These are phyloP conservation scores for Neria commutata DNA, from an alignment of 2,888 invertebrate species.

Conservation along the genomic window DNA sequence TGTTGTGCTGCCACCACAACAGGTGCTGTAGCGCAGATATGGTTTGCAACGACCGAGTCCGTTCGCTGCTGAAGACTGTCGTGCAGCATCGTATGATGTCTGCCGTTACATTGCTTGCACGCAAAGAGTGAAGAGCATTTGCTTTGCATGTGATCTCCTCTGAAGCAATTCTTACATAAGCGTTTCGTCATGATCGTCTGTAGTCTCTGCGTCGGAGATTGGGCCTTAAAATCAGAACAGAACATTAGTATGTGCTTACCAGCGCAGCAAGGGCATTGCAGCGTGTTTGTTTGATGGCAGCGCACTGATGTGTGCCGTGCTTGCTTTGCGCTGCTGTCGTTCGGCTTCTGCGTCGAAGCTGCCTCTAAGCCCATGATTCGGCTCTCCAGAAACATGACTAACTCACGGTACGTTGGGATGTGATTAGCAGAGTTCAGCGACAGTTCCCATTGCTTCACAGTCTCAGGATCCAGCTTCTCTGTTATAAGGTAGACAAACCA, in stretches of 20 bases:
- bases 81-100: no score
- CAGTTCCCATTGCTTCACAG: slow-evolving; percentile 25
- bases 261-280: slow-evolving; percentile 15
- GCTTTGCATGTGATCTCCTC: no score
- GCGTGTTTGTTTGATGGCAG: slow-evolving; percentile 16
- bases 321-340: background rate
- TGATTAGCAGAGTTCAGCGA: slow-evolving; percentile 15
- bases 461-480: slow-evolving; percentile 22
- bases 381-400: slow-evolving; percentile 18
- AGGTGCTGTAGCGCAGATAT: no score
- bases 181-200: no score
- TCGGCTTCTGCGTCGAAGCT: slow-evolving; percentile 1
- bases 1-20: no score
- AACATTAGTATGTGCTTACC: slow-evolving; percentile 24
- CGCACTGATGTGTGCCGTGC: no score
- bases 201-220: slow-evolving; percentile 8
- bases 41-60: no score
- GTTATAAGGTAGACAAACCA: slow-evolving; percentile 25
- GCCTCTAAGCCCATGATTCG: slow-evolving; percentile 23
- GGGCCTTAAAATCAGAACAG: slow-evolving; percentile 16
- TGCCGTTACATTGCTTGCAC: no score
- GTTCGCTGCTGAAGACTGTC: no score
- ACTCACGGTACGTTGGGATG: slow-evolving; percentile 13
- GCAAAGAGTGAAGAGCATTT: no score
- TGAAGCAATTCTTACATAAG: no score